Conservation (phyloP, 2,113 vertebrate genomes). For the Crotalus tigris region DNA sequence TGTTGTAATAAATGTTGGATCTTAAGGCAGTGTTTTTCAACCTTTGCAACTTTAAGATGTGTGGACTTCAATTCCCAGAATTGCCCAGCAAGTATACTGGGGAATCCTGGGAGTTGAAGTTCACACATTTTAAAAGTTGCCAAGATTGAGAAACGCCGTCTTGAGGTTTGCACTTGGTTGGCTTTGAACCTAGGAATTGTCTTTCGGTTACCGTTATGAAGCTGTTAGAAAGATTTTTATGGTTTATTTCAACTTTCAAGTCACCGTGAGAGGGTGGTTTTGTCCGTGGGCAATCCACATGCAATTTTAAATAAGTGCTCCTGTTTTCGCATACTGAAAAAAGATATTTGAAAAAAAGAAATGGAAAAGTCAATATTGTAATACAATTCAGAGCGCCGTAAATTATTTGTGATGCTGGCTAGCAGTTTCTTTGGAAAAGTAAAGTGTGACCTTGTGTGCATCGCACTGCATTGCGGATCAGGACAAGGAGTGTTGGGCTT, state of each 20-base stretch:
- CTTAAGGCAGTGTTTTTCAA: not conserved
- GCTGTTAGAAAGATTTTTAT: not conserved
- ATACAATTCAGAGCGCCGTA: constrained; percentile 20
- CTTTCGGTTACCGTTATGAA: not conserved
- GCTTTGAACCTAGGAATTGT: not conserved
- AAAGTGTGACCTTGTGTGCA: constrained; percentile 40
- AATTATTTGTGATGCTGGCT: constrained; percentile 23
- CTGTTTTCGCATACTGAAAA: constrained; percentile 26
- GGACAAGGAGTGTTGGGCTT: not conserved
- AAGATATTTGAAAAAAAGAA: constrained; percentile 1
- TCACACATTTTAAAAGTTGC: not conserved
- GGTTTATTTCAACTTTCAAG: not conserved
- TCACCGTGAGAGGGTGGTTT: not conserved
- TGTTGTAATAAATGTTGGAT: not conserved
- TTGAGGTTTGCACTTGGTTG: not conserved
- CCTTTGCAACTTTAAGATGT: not conserved
- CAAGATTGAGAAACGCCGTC: not conserved
- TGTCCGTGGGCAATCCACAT: not conserved
- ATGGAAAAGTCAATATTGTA: not conserved
- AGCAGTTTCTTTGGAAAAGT: constrained; percentile 26
- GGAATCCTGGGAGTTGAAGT: not conserved
- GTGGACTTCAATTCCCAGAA: not conserved
- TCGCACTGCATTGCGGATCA: constrained; percentile 5
- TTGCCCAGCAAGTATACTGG: not conserved
- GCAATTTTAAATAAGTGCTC: not conserved